Evolutionary conservation across 2,888 invertebrate genomes (phyloP).

Genomic region (Drosophila leonis): DNA sequence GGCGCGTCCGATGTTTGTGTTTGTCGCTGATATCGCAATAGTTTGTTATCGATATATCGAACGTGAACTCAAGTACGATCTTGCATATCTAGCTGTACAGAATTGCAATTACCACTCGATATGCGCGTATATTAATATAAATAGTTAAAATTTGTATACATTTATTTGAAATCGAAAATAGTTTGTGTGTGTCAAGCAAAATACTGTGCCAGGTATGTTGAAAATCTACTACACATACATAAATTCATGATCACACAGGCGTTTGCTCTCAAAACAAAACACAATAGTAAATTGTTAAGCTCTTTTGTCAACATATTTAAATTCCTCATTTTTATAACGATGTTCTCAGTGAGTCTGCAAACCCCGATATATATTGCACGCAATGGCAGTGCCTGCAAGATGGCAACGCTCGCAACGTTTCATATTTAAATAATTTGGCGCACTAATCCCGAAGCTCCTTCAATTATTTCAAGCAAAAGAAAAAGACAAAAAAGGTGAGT

Average conservation of each 20-base stretch:
- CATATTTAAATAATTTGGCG: constrained; percentile 8
- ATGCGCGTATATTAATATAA: not conserved
- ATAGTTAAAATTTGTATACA: not conserved
- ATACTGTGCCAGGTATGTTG: no score
- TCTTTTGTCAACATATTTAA: not conserved
- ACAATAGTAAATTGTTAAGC: no score
- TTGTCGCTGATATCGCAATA: not conserved
- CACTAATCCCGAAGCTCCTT: not conserved
- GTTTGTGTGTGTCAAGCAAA: not conserved
- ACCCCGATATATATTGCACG: not conserved
- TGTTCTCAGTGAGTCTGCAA: not conserved
- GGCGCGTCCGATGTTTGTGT: constrained; percentile 35
- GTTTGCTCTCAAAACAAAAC: not conserved
- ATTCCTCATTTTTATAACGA: not conserved
- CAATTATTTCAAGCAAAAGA: not conserved
- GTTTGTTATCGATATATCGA: constrained; percentile 20
- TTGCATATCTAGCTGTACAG: no score
- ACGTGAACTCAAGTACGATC: not conserved
- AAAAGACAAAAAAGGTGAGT: constrained; percentile 6
- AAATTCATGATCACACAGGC: not conserved
- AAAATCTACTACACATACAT: not conserved
- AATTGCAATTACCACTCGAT: not conserved
- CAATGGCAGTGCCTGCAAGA: not conserved
- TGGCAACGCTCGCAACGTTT: constrained; percentile 9
- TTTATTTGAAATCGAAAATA: not conserved